phyloP scores from a whole-genome alignment of 1,140 invertebrate genomes.

The Papilio glaucus region DNA sequence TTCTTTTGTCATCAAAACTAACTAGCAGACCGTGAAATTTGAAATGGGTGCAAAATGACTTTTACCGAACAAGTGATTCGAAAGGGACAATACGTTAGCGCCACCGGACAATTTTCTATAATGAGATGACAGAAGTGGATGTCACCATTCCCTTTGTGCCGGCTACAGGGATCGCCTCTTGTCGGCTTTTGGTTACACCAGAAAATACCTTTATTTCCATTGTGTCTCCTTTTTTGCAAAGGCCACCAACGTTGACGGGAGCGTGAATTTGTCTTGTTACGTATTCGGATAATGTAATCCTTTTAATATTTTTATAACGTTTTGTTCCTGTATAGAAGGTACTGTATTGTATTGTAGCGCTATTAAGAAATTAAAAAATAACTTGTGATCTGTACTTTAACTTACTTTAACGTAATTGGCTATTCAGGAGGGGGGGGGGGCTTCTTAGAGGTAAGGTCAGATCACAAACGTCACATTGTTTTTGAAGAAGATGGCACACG shows the following conservation, averaged over 20 bases:
- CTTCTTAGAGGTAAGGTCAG: too few species aligned
- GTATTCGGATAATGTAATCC: slow-evolving; percentile 36
- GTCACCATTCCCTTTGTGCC: slow-evolving; percentile 64
- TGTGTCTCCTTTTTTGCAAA: not conserved
- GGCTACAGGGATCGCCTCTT: slow-evolving; percentile 49
- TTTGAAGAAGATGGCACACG: too few species aligned
- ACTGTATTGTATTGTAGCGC: too few species aligned
- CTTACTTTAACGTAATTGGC: too few species aligned
- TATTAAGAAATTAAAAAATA: too few species aligned
- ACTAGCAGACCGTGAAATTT: slow-evolving; percentile 25
- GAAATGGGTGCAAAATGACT: slow-evolving; percentile 64
- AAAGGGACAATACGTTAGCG: slow-evolving; percentile 67
- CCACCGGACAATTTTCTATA: slow-evolving; percentile 64
- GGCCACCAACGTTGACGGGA: slow-evolving; percentile 13
- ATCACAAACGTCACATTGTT: too few species aligned
- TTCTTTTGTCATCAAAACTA: slow-evolving; percentile 51
- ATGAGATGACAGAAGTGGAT: slow-evolving; percentile 50
- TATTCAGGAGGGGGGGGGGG: too few species aligned
- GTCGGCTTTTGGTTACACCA: slow-evolving; percentile 46
- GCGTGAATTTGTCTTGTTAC: slow-evolving; percentile 29
- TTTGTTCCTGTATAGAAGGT: too few species aligned
- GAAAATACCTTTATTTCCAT: slow-evolving; percentile 47
- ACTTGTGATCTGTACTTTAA: too few species aligned
- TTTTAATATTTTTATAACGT: slow-evolving; percentile 37
- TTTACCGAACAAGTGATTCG: slow-evolving; percentile 54